phyloP scores from a whole-genome alignment of 2,888 invertebrate species.

The Epiblema foenella region DNA sequence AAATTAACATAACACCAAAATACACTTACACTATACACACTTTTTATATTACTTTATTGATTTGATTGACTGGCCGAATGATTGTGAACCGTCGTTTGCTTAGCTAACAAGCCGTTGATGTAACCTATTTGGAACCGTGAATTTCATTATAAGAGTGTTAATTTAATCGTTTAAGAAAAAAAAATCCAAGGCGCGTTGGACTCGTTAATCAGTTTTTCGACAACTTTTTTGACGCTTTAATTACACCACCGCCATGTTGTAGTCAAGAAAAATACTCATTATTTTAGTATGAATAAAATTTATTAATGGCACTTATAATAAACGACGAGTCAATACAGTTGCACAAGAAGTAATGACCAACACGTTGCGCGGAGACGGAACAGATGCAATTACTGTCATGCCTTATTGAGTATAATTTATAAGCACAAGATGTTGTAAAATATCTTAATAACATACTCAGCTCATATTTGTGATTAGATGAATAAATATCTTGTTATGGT shows the following conservation, averaged over 20 bases:
- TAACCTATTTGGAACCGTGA: not conserved
- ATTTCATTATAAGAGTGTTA: not conserved
- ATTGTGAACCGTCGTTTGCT: not conserved
- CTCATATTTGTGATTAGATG: slow-evolving; percentile 6
- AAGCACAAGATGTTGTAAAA: slow-evolving; percentile 23
- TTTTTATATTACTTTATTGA: no score
- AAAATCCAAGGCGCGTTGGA: not conserved
- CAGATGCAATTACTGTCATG: slow-evolving; percentile 36
- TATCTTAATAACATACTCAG: slow-evolving; percentile 19
- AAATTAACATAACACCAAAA: no score
- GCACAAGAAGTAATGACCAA: slow-evolving; percentile 27
- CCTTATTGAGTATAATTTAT: slow-evolving; percentile 37
- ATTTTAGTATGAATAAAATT: slow-evolving; percentile 12
- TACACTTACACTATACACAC: no score
- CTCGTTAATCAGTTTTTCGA: not conserved
- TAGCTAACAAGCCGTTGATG: not conserved
- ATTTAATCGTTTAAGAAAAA: slow-evolving; percentile 6
- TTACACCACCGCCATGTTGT: not conserved
- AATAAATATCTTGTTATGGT: slow-evolving; percentile 8
- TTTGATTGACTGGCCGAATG: not conserved
- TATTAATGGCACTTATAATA: slow-evolving; percentile 24
- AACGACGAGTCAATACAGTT: slow-evolving; percentile 41
- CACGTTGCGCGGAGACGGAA: slow-evolving; percentile 34
- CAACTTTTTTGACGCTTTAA: slow-evolving; percentile 3
- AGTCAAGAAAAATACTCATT: slow-evolving; percentile 5